phyloP scores from a whole-genome alignment of 2,888 invertebrate species.

The Phytoseiulus persimilis region DNA sequence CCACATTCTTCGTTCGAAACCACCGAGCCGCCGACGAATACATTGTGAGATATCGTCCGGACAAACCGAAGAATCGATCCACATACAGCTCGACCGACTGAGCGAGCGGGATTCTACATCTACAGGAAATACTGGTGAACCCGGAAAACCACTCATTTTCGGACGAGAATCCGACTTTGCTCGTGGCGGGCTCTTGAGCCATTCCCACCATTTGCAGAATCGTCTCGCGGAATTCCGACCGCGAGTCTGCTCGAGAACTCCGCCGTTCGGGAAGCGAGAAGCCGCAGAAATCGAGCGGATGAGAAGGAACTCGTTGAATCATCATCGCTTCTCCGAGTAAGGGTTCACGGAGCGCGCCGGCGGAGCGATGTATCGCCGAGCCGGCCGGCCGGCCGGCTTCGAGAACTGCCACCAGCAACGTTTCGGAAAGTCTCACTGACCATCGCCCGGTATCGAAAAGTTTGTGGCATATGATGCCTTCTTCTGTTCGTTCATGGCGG shows the following conservation, averaged over 20 bases:
- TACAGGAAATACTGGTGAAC: neutral
- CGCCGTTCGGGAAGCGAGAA: neutral
- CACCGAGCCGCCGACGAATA: neutral
- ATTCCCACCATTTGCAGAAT: no score
- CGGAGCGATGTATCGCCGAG: neutral
- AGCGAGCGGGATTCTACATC: neutral
- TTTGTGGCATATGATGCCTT: neutral
- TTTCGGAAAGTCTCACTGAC: neutral
- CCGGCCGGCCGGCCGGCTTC: neutral
- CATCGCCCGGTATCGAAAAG: neutral
- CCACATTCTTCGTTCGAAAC: neutral
- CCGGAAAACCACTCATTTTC: neutral
- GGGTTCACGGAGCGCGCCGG: neutral
- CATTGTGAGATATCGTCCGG: neutral
- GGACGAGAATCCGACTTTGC: neutral
- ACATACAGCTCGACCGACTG: neutral
- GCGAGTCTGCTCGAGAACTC: no score
- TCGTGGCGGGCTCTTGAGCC: neutral
- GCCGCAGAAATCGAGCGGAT: neutral
- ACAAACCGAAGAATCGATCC: neutral
- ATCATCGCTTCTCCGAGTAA: neutral
- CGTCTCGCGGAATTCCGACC: neutral
- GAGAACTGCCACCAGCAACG: neutral
- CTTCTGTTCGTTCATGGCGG: neutral
- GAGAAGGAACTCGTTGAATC: neutral